Base-by-base conservation (phyloP, 92 coral and sea anemone genomes). In the Zoanthus gigantus region DNA sequence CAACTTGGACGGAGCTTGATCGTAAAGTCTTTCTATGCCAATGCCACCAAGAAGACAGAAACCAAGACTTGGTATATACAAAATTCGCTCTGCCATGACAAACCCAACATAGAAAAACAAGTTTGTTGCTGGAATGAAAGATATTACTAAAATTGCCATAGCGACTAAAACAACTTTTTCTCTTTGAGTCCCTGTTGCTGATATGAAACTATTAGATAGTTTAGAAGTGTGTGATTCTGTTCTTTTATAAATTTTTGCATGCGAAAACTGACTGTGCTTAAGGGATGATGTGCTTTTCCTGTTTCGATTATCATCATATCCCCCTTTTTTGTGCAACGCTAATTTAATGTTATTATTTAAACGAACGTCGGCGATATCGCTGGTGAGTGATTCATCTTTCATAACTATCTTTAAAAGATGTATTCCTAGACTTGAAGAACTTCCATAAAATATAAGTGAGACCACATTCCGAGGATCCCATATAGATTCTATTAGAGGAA, bases 51-150 rank as follows among this genome's bases (percentile, higher is more conserved):
- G 83, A 69, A 97, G 77, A 78, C 99, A 97, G 85, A 92, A 95
- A 0, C 99, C 99, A 29, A 97, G 92, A 89, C 99, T 97, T 13
- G 99, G 99, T 23, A 97, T 94, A 87, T 97, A 97, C 85, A 97
- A 88, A 76, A 97, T 94, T 71, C 99, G 90, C 72, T 97, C 99
- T 1, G 99, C 99, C 14, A 97, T 95, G 23, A 97, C 99, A 79
- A 97, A 97, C 0, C 99, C 99, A 54, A 97, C 99, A 69, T 97
- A 97, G 96, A 97, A 97, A 92, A 97, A 95, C 77, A 97, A 30
- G 63, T 97, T 97, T 57, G 92, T 79, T 9, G 99, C 99, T 11
- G 99, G 99, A 17, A 95, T 71, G 56, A 97, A 97, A n/a, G 99
- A 91, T 42, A 97, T 88, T 5, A 90, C 85, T 31, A 91, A 71